Conservation (phyloP, 2,888 invertebrate species). For the Eilema griseolum region DNA sequence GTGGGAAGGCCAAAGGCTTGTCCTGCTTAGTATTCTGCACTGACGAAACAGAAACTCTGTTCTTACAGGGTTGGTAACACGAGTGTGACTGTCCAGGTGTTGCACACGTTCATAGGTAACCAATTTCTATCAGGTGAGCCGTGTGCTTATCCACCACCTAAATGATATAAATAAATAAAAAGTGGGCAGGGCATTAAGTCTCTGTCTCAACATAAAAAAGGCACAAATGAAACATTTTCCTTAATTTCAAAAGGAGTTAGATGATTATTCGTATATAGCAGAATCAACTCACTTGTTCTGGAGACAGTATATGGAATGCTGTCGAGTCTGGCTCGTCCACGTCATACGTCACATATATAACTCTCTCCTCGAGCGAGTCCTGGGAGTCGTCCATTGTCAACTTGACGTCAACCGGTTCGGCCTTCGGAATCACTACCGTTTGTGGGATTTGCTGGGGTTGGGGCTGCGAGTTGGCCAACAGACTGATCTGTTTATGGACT, state of each 20-base stretch:
- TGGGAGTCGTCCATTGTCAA: conserved; percentile 37
- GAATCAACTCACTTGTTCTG: conserved; percentile 62
- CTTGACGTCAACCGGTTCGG: conserved; percentile 27
- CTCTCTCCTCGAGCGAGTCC: conserved; percentile 63
- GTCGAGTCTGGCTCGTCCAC: conserved; percentile 63
- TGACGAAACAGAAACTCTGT: too few relatives aligned
- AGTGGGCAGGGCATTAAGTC: not conserved
- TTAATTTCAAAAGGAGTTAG: not conserved
- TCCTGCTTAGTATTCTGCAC: too few relatives aligned
- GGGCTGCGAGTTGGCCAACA: conserved; percentile 62
- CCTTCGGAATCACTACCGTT: conserved; percentile 22
- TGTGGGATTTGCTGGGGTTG: conserved; percentile 22
- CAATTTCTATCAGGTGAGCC: too few relatives aligned
- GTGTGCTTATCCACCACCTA: too few relatives aligned
- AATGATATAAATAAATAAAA: too few relatives aligned
- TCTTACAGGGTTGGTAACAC: too few relatives aligned
- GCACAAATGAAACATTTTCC: not conserved
- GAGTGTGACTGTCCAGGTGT: too few relatives aligned
- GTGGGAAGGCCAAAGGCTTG: too few relatives aligned
- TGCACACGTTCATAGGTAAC: too few relatives aligned
- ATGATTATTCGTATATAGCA: not conserved
- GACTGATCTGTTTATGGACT: conserved; percentile 73
- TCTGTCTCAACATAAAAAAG: not conserved
- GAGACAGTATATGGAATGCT: conserved; percentile 68
- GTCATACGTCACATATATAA: conserved; percentile 81